Percentiles rank a stretch among this genome's conserved stretches.
These are phyloP conservation scores for Agapostemon virescens DNA, from an alignment of 2,888 invertebrate genomes.

Conservation along the genomic window DNA sequence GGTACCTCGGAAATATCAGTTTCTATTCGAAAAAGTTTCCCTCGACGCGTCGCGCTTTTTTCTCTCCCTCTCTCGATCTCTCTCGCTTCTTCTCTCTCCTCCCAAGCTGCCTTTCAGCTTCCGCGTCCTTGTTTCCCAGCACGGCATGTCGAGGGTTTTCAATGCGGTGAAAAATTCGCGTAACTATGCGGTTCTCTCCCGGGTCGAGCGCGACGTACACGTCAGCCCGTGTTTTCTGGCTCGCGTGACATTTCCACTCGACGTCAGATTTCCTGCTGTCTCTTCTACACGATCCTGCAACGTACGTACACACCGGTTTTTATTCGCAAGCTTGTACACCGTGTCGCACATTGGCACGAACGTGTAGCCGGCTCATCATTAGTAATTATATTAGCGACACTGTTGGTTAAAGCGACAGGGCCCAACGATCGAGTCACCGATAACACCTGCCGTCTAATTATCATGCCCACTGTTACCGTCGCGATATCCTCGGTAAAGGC, in stretches of 20 bases:
- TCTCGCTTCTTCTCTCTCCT: neutral
- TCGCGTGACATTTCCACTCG: constrained; percentile 56
- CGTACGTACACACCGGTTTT: neutral
- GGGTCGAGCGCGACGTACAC: constrained; percentile 34
- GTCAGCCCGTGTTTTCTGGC: constrained; percentile 56
- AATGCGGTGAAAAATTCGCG: constrained; percentile 58
- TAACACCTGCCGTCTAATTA: neutral
- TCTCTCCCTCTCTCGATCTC: neutral
- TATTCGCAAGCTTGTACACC: neutral
- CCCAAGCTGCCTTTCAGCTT: constrained; percentile 9
- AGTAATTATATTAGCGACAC: constrained; percentile 5
- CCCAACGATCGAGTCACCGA: neutral
- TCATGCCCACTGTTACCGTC: neutral
- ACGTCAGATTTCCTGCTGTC: constrained; percentile 52
- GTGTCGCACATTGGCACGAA: neutral
- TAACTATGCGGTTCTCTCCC: constrained; percentile 42
- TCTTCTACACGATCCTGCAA: constrained; percentile 32
- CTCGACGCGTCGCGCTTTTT: constrained; percentile 11
- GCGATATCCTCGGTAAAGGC: no score
- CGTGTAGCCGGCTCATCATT: neutral
- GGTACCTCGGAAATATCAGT: constrained; percentile 59
- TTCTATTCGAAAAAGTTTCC: constrained; percentile 58
- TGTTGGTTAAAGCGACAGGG: neutral
- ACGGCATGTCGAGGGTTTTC: constrained; percentile 34
- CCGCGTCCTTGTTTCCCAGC: constrained; percentile 13